phyloP scores from a whole-genome alignment of 2,888 invertebrate genomes.

The Agonopterix alstromeriana region DNA sequence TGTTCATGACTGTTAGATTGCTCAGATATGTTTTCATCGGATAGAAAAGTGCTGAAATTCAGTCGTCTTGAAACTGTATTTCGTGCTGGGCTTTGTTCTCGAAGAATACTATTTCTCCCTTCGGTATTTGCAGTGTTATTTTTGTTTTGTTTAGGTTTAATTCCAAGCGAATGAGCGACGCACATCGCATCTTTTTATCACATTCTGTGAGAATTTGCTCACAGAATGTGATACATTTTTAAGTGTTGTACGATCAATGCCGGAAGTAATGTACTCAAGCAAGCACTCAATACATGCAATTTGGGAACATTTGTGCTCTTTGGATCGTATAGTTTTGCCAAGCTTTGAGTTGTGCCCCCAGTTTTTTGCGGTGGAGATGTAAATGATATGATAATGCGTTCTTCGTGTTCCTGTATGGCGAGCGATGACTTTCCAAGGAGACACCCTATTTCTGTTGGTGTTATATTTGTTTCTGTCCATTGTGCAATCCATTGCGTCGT shows the following conservation, averaged over 20 bases:
- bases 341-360: slow-evolving; percentile 7
- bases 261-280: slow-evolving; percentile 12
- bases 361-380: no score
- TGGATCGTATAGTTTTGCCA: slow-evolving; percentile 8
- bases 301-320: slow-evolving; percentile 9
- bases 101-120: background rate
- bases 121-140: background rate
- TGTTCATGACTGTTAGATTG: background rate
- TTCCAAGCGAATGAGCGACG: slow-evolving; percentile 8
- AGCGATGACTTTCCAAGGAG: no score
- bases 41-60: background rate
- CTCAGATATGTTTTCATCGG: background rate
- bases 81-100: background rate
- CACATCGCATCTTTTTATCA: slow-evolving; percentile 7
- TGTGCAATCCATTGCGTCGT: no score
- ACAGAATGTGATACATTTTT: no score
- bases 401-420: no score
- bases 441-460: no score
- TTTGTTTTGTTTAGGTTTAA: background rate
- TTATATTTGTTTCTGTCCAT: no score
- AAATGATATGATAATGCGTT: no score
- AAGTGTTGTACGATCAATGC: slow-evolving; percentile 9
- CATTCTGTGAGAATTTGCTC: slow-evolving; percentile 7
- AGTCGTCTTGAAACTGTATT: background rate
- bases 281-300: slow-evolving; percentile 14